Evolutionary conservation across 1,140 invertebrate genomes (phyloP).

Genomic region (Eriosoma lanigerum): DNA sequence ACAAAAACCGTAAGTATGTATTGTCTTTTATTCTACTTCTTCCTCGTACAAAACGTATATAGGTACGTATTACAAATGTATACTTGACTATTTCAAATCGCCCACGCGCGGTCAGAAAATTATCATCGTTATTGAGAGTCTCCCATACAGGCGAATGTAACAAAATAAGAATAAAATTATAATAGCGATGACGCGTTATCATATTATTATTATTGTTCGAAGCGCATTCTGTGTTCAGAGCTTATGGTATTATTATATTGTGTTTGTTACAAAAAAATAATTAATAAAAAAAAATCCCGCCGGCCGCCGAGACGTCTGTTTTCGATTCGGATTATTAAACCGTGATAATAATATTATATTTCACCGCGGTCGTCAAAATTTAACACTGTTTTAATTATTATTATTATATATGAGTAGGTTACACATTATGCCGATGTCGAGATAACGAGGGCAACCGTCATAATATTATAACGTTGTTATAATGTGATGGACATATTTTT

Average conservation of each 20-base stretch:
- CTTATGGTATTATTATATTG: neutral
- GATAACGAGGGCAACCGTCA: neutral
- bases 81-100: slow-evolving; percentile 20
- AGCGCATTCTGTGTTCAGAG: neutral
- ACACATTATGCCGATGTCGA: neutral
- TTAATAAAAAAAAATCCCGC: too few relatives aligned
- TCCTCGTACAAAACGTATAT: too few relatives aligned
- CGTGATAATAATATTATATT: neutral
- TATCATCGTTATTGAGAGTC: slow-evolving; percentile 5
- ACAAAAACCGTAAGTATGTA: neutral
- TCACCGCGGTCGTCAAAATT: neutral
- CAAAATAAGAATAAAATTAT: neutral
- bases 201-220: slow-evolving; percentile 1
- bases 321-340: too few relatives aligned
- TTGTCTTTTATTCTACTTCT: slow-evolving; percentile 17
- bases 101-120: slow-evolving; percentile 34
- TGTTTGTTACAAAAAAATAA: too few relatives aligned
- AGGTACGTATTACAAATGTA: neutral
- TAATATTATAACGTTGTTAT: neutral
- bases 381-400: slow-evolving; percentile 7
- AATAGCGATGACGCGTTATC: neutral
- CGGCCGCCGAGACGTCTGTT: too few relatives aligned
- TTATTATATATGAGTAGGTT: neutral
- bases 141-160: neutral
- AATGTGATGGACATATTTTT: slow-evolving; percentile 3